Base-by-base conservation (phyloP, 2,797 vertebrate species). In the Iguana delicatissima region DNA sequence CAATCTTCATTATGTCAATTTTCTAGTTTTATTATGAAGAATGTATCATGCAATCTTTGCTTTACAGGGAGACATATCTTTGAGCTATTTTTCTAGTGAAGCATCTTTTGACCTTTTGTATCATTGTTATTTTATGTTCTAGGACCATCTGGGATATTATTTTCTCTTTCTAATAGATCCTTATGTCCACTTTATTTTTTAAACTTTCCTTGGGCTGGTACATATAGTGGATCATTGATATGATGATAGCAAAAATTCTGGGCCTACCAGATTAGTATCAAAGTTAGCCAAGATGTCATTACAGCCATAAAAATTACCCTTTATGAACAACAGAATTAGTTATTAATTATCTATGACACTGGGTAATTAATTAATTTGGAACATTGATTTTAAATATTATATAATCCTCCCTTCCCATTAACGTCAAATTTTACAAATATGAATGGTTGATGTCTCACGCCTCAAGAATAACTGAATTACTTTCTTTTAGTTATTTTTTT, bases 41-140 rank as follows among this genome's bases (percentile, higher is more conserved):
- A 35, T 50, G 14, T 16, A 20, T 14, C 32, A 52, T 52, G 72
- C 85, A 69, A 18, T 79, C 80, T 83, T 50, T 77, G 16, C 18
- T 77, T 26, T 89, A 46, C 24, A 29, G n/a, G 42, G 59, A 67
- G 69, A 77, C 2, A 83, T 9, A 16, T 89, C 84, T 24, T 86
- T 35, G 20, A n/a, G 83, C 83, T 86, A 52, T 55, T n/a, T 16
- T 85, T 52, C 16, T 74, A 16, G n/a, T 29, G 0, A 55, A 32
- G 6, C 52, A 82, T 82, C 52, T 77, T 81, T 82, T 82, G 84
- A 81, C 2, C 62, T 88, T 81, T 88, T 1, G 16, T 20, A n/a
- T 80, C 32, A 1, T 32, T 46, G 84, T 80, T 73, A n/a, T 76
- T 85, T 89, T 76, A 62, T 89, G 14, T 85, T 86, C 67, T n/a